These are phyloP conservation scores for Spilarctia lutea DNA, from an alignment of 2,888 invertebrate genomes.

Conservation along the genomic window DNA sequence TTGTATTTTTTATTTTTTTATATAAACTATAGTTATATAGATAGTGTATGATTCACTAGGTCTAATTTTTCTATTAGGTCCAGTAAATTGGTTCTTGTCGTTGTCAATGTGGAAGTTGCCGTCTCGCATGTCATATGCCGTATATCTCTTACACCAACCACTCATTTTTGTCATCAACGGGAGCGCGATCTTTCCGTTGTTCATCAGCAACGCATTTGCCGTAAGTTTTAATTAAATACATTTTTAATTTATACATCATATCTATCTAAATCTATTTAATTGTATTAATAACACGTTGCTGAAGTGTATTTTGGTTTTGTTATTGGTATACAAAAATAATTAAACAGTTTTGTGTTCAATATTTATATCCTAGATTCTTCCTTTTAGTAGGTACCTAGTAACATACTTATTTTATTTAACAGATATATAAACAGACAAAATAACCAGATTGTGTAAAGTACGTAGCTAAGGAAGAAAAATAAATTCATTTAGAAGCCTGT, in stretches of 20 bases:
- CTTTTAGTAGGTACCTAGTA: background rate
- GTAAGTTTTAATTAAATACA: conserved; percentile 59
- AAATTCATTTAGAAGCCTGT: background rate
- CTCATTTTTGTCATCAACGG: conserved; percentile 66
- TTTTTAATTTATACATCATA: background rate
- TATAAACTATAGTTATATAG: too few species aligned
- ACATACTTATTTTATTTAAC: too few species aligned
- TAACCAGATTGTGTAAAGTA: background rate
- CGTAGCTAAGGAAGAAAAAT: too few species aligned
- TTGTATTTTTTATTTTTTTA: too few species aligned
- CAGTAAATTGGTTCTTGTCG: conserved; percentile 84
- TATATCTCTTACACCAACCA: conserved; percentile 83
- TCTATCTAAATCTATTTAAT: background rate
- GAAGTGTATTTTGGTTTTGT: background rate
- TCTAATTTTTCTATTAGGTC: conserved; percentile 62
- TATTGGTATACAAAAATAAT: background rate
- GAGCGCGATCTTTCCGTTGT: conserved; percentile 64
- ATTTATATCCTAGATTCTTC: background rate
- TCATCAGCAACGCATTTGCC: conserved; percentile 60
- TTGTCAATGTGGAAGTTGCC: conserved; percentile 81
- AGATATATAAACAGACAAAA: background rate
- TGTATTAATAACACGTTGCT: background rate
- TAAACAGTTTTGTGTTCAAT: too few species aligned
- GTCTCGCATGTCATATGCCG: conserved; percentile 83
- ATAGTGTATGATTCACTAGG: background rate